Percentiles rank a stretch among this genome's conserved stretches.
Conservation (phyloP, 2,888 invertebrate species). For the Sussaba pulchella region DNA sequence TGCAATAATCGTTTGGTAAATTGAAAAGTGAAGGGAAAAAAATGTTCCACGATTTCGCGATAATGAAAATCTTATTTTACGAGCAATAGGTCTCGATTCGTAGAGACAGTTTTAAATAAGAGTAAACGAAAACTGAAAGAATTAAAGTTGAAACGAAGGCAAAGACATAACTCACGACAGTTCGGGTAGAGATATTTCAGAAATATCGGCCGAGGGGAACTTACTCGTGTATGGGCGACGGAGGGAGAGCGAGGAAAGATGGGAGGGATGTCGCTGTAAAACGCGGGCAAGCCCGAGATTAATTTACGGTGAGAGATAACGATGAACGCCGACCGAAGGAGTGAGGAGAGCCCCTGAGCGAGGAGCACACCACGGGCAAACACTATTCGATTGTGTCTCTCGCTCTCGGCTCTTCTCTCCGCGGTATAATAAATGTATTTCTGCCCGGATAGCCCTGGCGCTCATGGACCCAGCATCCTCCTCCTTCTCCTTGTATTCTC, state of each 20-base stretch:
- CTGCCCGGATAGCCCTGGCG: conserved; percentile 57
- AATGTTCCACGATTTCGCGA: background rate
- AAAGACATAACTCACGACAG: conserved; percentile 52
- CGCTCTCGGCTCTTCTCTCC: conserved; percentile 54
- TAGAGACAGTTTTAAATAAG: conserved; percentile 28
- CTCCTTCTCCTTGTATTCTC: conserved; percentile 43
- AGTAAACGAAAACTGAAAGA: conserved; percentile 25
- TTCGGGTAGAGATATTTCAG: conserved; percentile 74
- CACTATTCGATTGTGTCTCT: conserved; percentile 81
- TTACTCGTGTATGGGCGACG: conserved; percentile 57
- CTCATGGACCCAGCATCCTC: conserved; percentile 50
- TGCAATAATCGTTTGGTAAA: too few relatives aligned
- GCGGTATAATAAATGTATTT: conserved; percentile 68
- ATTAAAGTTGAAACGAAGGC: conserved; percentile 15
- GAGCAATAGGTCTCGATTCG: conserved; percentile 27
- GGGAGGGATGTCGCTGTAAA: conserved; percentile 69
- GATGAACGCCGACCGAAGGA: conserved; percentile 74
- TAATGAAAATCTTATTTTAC: too few relatives aligned
- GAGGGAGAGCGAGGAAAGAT: too few relatives aligned
- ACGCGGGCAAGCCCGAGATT: conserved; percentile 76
- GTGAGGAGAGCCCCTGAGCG: conserved; percentile 50
- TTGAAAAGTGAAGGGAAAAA: too few relatives aligned
- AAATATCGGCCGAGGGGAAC: conserved; percentile 76
- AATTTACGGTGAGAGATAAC: conserved; percentile 83
- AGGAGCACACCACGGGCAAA: conserved; percentile 68